Conservation (phyloP, 2,888 invertebrate genomes). For the Parnassius glacialis region DNA sequence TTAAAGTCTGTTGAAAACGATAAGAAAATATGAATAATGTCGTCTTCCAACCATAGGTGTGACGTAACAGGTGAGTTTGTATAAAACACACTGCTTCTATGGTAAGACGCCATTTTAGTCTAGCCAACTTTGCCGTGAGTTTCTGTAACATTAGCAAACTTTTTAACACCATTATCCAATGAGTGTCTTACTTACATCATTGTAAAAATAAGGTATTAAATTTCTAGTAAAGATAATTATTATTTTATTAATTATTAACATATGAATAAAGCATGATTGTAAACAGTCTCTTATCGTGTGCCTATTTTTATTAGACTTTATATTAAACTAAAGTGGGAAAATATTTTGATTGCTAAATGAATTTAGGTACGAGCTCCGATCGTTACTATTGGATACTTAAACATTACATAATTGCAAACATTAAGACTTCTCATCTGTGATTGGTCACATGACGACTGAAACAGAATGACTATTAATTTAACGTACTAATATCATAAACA, state of each 20-base stretch:
- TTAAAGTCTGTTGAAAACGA: slow-evolving; percentile 40
- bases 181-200: slow-evolving; percentile 38
- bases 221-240: slow-evolving; percentile 19
- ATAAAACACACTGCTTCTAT: slow-evolving; percentile 64
- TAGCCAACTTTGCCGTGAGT: slow-evolving; percentile 43
- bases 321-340: slow-evolving; percentile 48
- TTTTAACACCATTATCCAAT: slow-evolving; percentile 48
- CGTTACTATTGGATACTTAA: slow-evolving; percentile 45
- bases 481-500: slow-evolving; percentile 60
- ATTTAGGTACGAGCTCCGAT: slow-evolving; percentile 29
- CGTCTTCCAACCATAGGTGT: slow-evolving; percentile 60
- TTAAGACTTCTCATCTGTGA: slow-evolving; percentile 50
- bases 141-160: slow-evolving; percentile 40
- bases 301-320: slow-evolving; percentile 27
- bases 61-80: slow-evolving; percentile 73
- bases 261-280: too few species aligned
- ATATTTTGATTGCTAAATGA: slow-evolving; percentile 32
- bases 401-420: slow-evolving; percentile 43
- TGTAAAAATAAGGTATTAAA: slow-evolving; percentile 25
- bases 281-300: not conserved
- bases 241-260: too few species aligned
- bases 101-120: slow-evolving; percentile 65
- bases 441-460: slow-evolving; percentile 65
- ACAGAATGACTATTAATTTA: slow-evolving; percentile 47
- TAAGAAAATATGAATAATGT: slow-evolving; percentile 60